Evolutionary conservation across 2,113 vertebrate genomes (phyloP), one percentile per base, ranked within the genome.

Genomic region (Mungos mungo): DNA sequence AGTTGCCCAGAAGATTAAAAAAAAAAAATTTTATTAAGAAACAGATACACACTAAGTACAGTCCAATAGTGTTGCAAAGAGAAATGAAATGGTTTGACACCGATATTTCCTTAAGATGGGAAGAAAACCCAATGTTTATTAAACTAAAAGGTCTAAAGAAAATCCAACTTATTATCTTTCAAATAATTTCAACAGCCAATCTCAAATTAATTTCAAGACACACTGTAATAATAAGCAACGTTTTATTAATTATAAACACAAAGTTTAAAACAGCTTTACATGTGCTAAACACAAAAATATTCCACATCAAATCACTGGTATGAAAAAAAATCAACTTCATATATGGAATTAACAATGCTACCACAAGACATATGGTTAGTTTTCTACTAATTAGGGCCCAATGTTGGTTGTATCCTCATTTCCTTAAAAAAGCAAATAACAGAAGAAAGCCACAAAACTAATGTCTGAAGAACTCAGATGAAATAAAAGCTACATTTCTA

Each of bases 221-320:
- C 7, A 66, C 74, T 86, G 68, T 82, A 47, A 89, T 63, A 79
- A 68, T 60, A 93, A 88, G 25, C 18, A 95, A 95, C 1, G 94
- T n/a, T 85, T 95, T 96, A 92, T 80, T 95, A 41, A 87, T 93
- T 87, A 54, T 63, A 91, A 93, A 93, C 41, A 96, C 38, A 94
- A 94, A 88, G 60, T 11, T 88, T 71, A 88, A 87, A 88, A 91
- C 54, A 89, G 9, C 29, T 97, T 91, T 54, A 80, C 15, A 50
- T 23, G 45, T 54, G 33, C 15, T 76, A 57, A 76, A 71, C 85
- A 96, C 54, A 88, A 18, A 91, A 90, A 95, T 41, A 60, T 1
- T 76, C 33, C 66, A 96, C 18, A 60, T 63, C 38, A 76, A 83
- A n/a, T 96, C 45, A 74, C 0, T 63, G 54, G 92, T 25, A 65